Evolutionary conservation across 1,140 invertebrate species (phyloP).

Genomic region (Drosophila littoralis): DNA sequence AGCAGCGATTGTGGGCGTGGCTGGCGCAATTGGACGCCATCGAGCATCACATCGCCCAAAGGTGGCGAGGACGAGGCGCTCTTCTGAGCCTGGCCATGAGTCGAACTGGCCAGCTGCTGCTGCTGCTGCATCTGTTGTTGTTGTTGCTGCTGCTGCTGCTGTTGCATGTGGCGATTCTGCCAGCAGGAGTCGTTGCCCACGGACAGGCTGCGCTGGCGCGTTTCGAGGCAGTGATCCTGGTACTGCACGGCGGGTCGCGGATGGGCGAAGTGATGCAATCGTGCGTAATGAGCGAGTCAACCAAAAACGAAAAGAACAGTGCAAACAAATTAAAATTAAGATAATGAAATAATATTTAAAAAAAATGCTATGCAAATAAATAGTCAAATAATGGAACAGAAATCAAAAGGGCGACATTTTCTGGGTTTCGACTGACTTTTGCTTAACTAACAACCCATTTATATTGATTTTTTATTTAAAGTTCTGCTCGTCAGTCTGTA

Average conservation of each 20-base stretch:
- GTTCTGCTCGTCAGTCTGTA: too few relatives aligned
- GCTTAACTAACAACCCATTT: too few relatives aligned
- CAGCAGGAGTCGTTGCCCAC: constrained; percentile 81
- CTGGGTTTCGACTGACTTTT: neutral
- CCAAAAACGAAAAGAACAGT: constrained; percentile 61
- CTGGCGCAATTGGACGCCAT: constrained; percentile 78
- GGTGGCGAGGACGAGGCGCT: constrained; percentile 62
- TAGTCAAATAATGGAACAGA: constrained; percentile 6
- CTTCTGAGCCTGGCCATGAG: constrained; percentile 44
- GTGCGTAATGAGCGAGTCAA: constrained; percentile 55
- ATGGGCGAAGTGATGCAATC: constrained; percentile 47
- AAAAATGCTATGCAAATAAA: constrained; percentile 30
- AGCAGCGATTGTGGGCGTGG: constrained; percentile 65
- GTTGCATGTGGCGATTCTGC: constrained; percentile 69
- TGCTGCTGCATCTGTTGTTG: constrained; percentile 35
- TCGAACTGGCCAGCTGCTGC: constrained; percentile 24
- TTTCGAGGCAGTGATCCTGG: constrained; percentile 80
- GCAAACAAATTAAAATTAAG: constrained; percentile 61
- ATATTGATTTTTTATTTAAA: too few relatives aligned
- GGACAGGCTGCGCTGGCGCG: constrained; percentile 80
- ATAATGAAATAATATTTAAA: constrained; percentile 28
- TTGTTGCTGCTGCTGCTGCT: constrained; percentile 47
- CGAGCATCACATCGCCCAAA: constrained; percentile 65
- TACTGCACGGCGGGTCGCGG: constrained; percentile 52
- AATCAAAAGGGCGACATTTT: constrained; percentile 9